Conservation (phyloP, 2,797 vertebrate species). For the Anolis apletophallus region DNA sequence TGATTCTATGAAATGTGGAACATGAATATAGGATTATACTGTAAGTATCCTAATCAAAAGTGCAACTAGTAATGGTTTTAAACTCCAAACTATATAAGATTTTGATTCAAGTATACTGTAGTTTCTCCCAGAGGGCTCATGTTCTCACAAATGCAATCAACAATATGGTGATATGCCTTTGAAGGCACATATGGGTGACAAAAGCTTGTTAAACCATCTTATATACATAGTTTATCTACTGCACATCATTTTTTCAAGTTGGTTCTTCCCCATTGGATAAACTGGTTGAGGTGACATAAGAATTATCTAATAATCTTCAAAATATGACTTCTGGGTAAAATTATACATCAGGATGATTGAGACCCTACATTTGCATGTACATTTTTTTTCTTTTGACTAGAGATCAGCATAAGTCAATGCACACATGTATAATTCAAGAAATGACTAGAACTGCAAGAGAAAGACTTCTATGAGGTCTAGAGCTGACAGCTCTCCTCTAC, state of each 20-base stretch:
- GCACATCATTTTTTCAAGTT: background rate
- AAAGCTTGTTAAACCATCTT: background rate
- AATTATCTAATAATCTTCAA: background rate
- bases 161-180: background rate
- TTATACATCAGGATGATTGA: background rate
- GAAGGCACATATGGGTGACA: background rate
- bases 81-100: background rate
- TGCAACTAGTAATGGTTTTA: background rate
- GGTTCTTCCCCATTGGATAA: background rate
- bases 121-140: background rate
- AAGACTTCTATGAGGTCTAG: no score
- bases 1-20: no score
- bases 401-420: background rate
- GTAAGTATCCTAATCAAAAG: background rate
- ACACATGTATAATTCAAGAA: background rate
- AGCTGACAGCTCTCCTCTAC: background rate
- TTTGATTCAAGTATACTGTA: background rate
- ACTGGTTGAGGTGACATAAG: background rate
- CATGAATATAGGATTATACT: background rate
- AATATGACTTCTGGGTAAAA: background rate
- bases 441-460: background rate
- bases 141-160: background rate
- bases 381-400: background rate
- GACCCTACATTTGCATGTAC: background rate
- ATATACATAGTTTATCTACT: background rate